These are phyloP conservation scores for Eueremaeus valkanovi DNA, from an alignment of 2,888 invertebrate species.

Conservation along the genomic window DNA sequence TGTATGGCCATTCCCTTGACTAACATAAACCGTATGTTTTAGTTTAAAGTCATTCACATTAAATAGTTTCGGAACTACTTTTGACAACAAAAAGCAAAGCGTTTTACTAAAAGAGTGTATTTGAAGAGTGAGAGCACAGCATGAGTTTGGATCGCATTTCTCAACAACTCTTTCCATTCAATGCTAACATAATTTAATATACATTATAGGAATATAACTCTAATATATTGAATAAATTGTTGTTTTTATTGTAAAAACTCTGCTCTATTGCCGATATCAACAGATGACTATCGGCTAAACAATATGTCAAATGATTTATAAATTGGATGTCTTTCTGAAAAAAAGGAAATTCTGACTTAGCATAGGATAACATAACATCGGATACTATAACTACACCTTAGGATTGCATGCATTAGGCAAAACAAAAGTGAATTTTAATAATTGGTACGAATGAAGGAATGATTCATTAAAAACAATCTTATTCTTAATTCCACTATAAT, in stretches of 20 bases:
- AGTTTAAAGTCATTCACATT: conserved; percentile 22
- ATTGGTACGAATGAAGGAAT: not conserved
- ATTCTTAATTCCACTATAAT: conserved; percentile 12
- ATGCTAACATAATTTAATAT: not conserved
- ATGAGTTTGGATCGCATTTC: not conserved
- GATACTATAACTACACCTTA: not conserved
- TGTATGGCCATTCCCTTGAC: not conserved
- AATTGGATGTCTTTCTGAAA: not conserved
- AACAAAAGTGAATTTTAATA: not conserved
- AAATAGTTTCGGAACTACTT: not conserved
- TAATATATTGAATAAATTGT: no score
- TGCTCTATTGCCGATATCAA: conserved; percentile 6
- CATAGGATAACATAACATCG: not conserved
- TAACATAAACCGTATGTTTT: not conserved
- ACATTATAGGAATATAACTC: not conserved
- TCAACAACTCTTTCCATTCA: not conserved
- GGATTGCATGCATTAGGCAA: not conserved
- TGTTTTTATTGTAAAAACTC: not conserved
- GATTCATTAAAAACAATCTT: conserved; percentile 3
- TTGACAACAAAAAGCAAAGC: not conserved
- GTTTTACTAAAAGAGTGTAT: not conserved
- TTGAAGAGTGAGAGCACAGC: not conserved
- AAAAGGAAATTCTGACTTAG: not conserved
- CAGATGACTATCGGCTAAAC: conserved; percentile 10
- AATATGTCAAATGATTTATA: conserved; percentile 8